Base-by-base conservation (phyloP, 2,888 invertebrate genomes). In the Craniophora ligustri region DNA sequence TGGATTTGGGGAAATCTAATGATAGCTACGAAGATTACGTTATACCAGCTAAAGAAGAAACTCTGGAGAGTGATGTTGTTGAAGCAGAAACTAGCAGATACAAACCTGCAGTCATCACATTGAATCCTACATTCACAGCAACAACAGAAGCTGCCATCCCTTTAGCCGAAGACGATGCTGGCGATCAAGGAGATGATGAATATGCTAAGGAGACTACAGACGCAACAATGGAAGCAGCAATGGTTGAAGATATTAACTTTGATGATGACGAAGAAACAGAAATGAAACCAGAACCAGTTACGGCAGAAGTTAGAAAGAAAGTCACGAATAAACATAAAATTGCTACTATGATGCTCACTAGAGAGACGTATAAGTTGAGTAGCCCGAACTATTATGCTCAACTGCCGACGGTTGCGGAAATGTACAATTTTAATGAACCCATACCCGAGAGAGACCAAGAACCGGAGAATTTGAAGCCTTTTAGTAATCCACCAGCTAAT, bases 11-110 rank as follows among this genome's bases (percentile, higher is more conserved):
- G 2, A 67, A 71, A 28, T 56, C 58, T 8, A 78, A 84, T 0
- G 87, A 88, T 23, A 86, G 85, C 26, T 88, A 89, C 35, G 87
- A 87, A 76, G 87, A 89, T 28, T 88, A 89, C n/a, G 69, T 75
- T 0, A 73, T 54, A 0, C 88, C 88, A 2, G 57, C 75, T 3
- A 83, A 74, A 59, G 83, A 81, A 2, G 32, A 78, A 0, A 55
- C 75, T 7, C 82, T 68, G 40, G 75, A 15, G 0, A 31, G 34
- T 2, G 49, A 50, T 0, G 19, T 6, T 0, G 36, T 14, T 2
- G 30, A 14, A 0, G 18, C 35, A 3, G n/a, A 19, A 30, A 3
- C 0, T 18, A 1, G 0, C 10, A n/a, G n/a, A n/a, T n/a, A n/a
- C n/a, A n/a, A n/a, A 1, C 3, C 35, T 1, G 1, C 23, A 8